Evolutionary conservation across 2,797 vertebrate species (phyloP).

Genomic region (Sebastolobus altivelis): DNA sequence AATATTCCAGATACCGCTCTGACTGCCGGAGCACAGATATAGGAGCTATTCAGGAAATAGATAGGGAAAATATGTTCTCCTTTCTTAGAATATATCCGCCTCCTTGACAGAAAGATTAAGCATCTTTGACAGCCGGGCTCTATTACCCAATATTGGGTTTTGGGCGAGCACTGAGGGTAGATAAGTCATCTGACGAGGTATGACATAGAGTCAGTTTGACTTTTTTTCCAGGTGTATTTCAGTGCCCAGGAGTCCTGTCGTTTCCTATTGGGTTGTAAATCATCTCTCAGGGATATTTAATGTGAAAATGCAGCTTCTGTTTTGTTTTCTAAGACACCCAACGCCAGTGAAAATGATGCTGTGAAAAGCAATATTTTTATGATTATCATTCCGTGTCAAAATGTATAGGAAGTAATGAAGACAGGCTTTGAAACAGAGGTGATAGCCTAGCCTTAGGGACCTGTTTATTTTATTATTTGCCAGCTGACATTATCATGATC

Average conservation of each 20-base stretch:
- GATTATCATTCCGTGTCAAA: conserved; percentile 10
- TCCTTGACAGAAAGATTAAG: conserved; percentile 80
- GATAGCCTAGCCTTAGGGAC: conserved; percentile 40
- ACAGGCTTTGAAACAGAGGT: conserved; percentile 27
- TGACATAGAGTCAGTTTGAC: conserved; percentile 62
- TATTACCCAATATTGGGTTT: conserved; percentile 81
- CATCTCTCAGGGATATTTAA: conserved; percentile 61
- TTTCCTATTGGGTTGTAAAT: conserved; percentile 59
- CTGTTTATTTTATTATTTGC: conserved; percentile 62
- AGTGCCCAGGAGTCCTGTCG: conserved; percentile 51
- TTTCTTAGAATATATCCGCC: conserved; percentile 76
- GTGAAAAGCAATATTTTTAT: neutral
- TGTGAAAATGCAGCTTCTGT: conserved; percentile 47
- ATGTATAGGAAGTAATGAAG: conserved; percentile 34
- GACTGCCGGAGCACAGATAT: conserved; percentile 43
- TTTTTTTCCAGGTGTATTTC: conserved; percentile 59
- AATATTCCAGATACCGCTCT: conserved; percentile 37
- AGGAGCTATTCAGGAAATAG: conserved; percentile 54
- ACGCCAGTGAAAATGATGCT: neutral
- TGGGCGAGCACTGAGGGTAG: conserved; percentile 65
- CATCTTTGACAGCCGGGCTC: conserved; percentile 77
- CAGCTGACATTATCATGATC: conserved; percentile 65
- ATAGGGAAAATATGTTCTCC: conserved; percentile 68
- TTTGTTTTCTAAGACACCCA: conserved; percentile 10
- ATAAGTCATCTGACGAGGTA: conserved; percentile 78